Percentiles rank a stretch among this genome's conserved stretches.
These are phyloP conservation scores for Eulemur albifrons DNA, from an alignment of 2,797 vertebrate species.

Conservation along the genomic window DNA sequence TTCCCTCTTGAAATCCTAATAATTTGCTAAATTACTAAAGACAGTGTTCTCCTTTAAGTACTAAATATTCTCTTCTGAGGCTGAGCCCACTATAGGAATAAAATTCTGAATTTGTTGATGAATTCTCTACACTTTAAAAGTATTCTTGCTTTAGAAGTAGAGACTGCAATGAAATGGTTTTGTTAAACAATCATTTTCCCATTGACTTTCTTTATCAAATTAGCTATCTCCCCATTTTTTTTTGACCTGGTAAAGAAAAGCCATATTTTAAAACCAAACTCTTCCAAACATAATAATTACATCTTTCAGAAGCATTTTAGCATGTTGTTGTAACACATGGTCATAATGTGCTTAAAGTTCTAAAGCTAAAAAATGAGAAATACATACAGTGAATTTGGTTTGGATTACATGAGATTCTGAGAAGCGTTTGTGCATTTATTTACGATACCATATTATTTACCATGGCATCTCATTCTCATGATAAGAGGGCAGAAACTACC, in stretches of 20 bases:
- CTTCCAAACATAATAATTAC: neutral
- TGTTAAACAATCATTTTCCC: neutral
- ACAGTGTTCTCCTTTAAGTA: neutral
- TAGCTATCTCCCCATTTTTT: neutral
- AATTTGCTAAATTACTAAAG: constrained; percentile 10
- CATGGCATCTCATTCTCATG: neutral
- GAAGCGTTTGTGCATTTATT: neutral
- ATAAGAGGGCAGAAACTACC: neutral
- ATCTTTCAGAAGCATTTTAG: neutral
- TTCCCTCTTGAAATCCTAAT: neutral
- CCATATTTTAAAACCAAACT: neutral
- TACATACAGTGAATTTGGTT: neutral
- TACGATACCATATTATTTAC: neutral
- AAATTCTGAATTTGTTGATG: neutral
- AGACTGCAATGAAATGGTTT: neutral
- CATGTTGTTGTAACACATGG: neutral
- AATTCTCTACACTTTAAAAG: neutral
- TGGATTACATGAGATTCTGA: neutral
- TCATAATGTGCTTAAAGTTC: neutral
- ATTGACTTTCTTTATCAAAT: neutral
- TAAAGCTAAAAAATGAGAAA: neutral
- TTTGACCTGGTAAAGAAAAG: neutral
- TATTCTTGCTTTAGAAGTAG: neutral
- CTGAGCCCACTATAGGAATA: neutral
- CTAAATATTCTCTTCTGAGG: neutral